Conservation (phyloP, 2,888 invertebrate species). For the Diogma glabrata region DNA sequence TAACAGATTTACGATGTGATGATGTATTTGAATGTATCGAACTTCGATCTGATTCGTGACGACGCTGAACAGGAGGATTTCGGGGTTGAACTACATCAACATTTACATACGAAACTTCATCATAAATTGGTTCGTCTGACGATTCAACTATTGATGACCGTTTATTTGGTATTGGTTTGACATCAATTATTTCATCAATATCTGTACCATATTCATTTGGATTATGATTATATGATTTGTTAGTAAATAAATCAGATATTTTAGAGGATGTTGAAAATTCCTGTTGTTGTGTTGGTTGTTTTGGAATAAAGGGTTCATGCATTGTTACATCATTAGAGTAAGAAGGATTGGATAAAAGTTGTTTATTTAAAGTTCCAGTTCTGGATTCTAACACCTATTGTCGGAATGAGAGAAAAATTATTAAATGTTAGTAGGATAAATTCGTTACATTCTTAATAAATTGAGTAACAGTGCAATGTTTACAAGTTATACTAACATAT, state of each 20-base stretch:
- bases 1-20: slow-evolving; percentile 33
- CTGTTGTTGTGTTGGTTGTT: too few relatives aligned
- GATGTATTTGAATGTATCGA: slow-evolving; percentile 25
- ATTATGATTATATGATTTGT: too few relatives aligned
- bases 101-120: slow-evolving; percentile 4
- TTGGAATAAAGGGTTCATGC: neutral
- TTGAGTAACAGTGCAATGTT: too few relatives aligned
- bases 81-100: slow-evolving; percentile 25
- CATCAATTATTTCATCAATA: neutral
- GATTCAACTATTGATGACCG: slow-evolving; percentile 11
- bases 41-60: slow-evolving; percentile 23
- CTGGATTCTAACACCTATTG: slow-evolving; percentile 8
- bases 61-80: slow-evolving; percentile 21
- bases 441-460: too few relatives aligned
- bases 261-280: too few relatives aligned
- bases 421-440: slow-evolving; percentile 6
- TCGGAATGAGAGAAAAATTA: neutral
- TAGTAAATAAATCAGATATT: too few relatives aligned
- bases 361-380: slow-evolving; percentile 9
- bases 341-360: neutral
- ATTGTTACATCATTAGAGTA: neutral
- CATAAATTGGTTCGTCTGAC: neutral
- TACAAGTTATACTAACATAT: too few relatives aligned
- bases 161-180: slow-evolving; percentile 6
- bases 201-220: neutral